Evolutionary conservation across 2,113 vertebrate species (phyloP), one percentile per base, ranked within the genome.

Genomic region (Bujurquina vittata): DNA sequence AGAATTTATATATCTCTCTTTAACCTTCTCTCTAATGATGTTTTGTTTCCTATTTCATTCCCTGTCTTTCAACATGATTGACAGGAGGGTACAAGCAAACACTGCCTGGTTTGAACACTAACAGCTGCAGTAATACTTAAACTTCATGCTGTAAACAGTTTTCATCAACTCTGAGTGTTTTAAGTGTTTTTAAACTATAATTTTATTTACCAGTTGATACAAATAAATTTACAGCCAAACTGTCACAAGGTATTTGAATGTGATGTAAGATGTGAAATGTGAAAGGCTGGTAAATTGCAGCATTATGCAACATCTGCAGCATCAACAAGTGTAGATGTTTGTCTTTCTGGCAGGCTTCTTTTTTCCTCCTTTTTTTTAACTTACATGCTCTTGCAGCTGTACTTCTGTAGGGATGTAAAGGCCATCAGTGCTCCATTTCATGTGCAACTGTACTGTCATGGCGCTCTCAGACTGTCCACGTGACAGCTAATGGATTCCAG

Each of bases 401-500:
- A 20, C 2, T 43, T 49, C 40, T 40, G 46, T 20, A 10, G 46
- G 22, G 5, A 55, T 14, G 11, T 63, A 73, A 84, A 82, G 59
- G 65, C 57, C 29, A 58, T 29, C 35, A 3, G 49, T 7, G 20
- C 29, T 52, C 20, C 0, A 1, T 35, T 83, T 67, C n/a, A 33
- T 56, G 56, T 72, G 37, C 22, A 55, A 11, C 35, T n/a, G 73
- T 29, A 4, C 58, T 61, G 54, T 62, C 59, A 15, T 1, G 10
- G 83, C 56, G 63, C 77, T 75, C 77, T 78, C 81, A 58, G 69
- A 12, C 52, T 12, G 59, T 82, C 82, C 78, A 65, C 4, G 31
- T 82, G 85, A 80, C 22, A 60, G 65, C 74, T 69, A 78, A 60
- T 74, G 72, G 69, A 43, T 49, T 73, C n/a, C 59, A 46, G 58